phyloP scores from a whole-genome alignment of 2,113 vertebrate species.

The Furnarius figulus region DNA sequence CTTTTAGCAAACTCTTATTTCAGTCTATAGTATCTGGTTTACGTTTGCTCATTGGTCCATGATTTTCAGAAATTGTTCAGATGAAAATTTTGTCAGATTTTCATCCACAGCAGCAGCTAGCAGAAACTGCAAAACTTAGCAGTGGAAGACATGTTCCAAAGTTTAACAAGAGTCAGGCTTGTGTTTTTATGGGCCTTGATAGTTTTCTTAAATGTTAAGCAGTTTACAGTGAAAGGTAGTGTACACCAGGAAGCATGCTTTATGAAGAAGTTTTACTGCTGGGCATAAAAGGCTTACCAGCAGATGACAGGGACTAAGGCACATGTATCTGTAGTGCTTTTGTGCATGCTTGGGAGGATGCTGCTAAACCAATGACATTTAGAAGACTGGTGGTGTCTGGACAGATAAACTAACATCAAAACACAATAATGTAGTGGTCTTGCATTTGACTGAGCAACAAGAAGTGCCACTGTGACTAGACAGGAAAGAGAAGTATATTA shows the following conservation, averaged over 20 bases:
- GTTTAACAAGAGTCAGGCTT: conserved; percentile 27
- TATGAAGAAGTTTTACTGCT: background rate
- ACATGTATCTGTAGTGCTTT: background rate
- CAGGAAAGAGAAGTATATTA: background rate
- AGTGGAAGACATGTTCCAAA: conserved; percentile 4
- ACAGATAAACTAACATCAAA: conserved; percentile 18
- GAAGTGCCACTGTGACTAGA: background rate
- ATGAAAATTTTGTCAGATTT: conserved; percentile 44
- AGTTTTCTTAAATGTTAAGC: background rate
- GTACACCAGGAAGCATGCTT: background rate
- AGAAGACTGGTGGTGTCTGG: background rate
- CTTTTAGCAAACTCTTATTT: background rate
- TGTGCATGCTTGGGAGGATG: background rate
- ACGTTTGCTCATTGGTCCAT: background rate
- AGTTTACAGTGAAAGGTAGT: background rate
- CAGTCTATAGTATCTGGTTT: background rate
- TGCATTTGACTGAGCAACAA: background rate
- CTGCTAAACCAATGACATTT: background rate
- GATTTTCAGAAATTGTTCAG: background rate
- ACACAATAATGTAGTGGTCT: background rate
- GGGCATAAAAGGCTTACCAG: background rate
- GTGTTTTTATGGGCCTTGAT: background rate
- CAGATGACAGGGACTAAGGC: background rate
- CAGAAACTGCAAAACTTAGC: conserved; percentile 47
- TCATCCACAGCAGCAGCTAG: background rate